Evolutionary conservation across 2,888 invertebrate species (phyloP).

Genomic region (Stenodera caucasica): DNA sequence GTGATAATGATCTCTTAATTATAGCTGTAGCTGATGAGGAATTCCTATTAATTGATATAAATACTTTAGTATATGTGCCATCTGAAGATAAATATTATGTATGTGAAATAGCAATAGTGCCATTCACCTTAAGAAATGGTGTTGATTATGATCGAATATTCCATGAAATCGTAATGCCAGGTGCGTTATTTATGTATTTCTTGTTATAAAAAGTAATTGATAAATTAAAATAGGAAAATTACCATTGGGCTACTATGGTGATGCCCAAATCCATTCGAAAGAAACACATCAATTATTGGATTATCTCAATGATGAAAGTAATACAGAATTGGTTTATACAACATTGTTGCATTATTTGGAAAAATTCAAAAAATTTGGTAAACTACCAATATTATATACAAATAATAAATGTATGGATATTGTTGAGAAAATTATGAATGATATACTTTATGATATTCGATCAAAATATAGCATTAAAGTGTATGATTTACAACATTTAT

Average conservation of each 20-base stretch:
- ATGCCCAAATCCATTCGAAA: slow-evolving; percentile 53
- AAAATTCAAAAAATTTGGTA: background rate
- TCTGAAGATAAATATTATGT: slow-evolving; percentile 13
- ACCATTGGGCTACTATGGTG: slow-evolving; percentile 55
- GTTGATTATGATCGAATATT: slow-evolving; percentile 34
- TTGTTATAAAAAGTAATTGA: slow-evolving; percentile 3
- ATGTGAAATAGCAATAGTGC: slow-evolving; percentile 35
- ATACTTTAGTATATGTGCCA: slow-evolving; percentile 36
- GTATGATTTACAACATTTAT: slow-evolving; percentile 50
- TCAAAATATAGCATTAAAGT: slow-evolving; percentile 36
- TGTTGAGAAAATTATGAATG: slow-evolving; percentile 50
- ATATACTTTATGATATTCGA: slow-evolving; percentile 37
- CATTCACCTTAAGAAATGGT: slow-evolving; percentile 41
- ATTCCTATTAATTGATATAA: slow-evolving; percentile 42
- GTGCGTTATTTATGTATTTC: no score
- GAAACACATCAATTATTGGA: slow-evolving; percentile 56
- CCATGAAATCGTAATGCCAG: slow-evolving; percentile 40
- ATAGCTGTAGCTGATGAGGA: slow-evolving; percentile 24
- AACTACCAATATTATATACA: slow-evolving; percentile 37
- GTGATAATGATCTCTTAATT: background rate
- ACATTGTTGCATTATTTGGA: slow-evolving; percentile 33
- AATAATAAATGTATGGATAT: slow-evolving; percentile 35
- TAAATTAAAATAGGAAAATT: slow-evolving; percentile 43
- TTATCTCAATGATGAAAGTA: slow-evolving; percentile 52
- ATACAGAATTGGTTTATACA: slow-evolving; percentile 48